phyloP scores from a whole-genome alignment of 2,888 invertebrate species.

The Tolmerus cingulatus region DNA sequence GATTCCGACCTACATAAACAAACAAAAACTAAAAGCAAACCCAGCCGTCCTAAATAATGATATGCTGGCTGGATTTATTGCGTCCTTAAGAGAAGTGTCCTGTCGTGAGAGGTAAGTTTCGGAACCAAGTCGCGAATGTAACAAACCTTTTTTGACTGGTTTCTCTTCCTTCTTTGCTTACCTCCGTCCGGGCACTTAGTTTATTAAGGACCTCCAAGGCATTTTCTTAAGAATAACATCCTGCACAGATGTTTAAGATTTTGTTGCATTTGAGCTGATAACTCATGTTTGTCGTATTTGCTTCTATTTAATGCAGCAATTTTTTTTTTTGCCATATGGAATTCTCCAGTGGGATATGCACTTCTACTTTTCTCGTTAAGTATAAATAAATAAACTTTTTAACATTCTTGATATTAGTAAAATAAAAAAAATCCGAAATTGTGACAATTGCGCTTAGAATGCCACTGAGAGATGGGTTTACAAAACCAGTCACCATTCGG shows the following conservation, averaged over 20 bases:
- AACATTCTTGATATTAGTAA: too few relatives aligned
- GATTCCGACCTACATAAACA: too few relatives aligned
- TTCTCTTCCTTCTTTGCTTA: not conserved
- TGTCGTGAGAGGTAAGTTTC: not conserved
- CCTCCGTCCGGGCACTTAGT: not conserved
- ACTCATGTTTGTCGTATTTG: not conserved
- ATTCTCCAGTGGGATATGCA: too few relatives aligned
- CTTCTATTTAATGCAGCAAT: not conserved
- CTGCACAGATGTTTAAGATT: constrained; percentile 8
- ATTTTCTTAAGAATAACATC: not conserved
- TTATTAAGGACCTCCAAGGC: constrained; percentile 5
- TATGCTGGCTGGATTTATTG: not conserved
- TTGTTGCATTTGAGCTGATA: not conserved
- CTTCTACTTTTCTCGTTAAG: too few relatives aligned
- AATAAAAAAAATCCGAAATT: too few relatives aligned
- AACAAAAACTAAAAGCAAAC: too few relatives aligned
- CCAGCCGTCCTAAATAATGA: not conserved
- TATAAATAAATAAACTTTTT: too few relatives aligned
- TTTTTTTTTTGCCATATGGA: not conserved
- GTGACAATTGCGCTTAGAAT: too few relatives aligned
- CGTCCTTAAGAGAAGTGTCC: not conserved
- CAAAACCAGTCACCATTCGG: too few relatives aligned
- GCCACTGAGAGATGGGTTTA: too few relatives aligned
- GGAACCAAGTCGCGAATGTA: not conserved
- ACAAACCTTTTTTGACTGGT: not conserved